Evolutionary conservation across 2,797 vertebrate genomes (phyloP), one percentile per base, ranked within the genome.

Genomic region (Hippocampus kuda): DNA sequence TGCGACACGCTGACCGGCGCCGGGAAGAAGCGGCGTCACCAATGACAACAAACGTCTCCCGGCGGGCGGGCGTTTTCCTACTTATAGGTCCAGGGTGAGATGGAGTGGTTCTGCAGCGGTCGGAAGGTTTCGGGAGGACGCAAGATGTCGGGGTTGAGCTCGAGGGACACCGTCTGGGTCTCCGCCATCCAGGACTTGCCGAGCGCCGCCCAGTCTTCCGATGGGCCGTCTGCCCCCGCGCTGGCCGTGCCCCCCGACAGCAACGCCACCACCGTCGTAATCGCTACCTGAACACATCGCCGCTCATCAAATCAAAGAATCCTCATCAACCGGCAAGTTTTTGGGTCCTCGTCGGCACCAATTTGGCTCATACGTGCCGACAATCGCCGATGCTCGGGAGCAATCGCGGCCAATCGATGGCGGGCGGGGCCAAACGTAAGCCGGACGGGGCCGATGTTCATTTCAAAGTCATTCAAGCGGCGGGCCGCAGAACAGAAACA

Each of bases 31-130:
- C 34, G 3, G n/a, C n/a, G 10, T n/a, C 18, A 12, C 53, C 11
- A 38, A 7, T 5, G 51, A 9, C 27, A 53, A 30, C 26, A 12
- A 20, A 64, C 30, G 15, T 16, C 46, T 16, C 15, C 10, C 16
- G 46, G 26, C 26, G 30, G 3, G 57, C 7, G 59, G 4, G 22
- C 1, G 60, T 62, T 18, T n/a, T 27, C 38, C 85, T 79, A 92
- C 91, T 79, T 87, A 83, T 88, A 88, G 0, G 79, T 84, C 91
- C 91, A 92, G 0, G 91, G 91, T 2, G 91, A 92, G 81, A 88
- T 83, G 73, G 91, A 92, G 63, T 59, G 51, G 56, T 89, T 89
- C 93, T 96, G 49, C 66, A 67, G 66, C 27, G 51, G 51, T 2
- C 53, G 49, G 22, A 56, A 42, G 4, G 51, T 42, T 56, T 38